These are phyloP conservation scores for Dipodomys merriami DNA, from an alignment of 2,113 vertebrate species.

Conservation along the genomic window DNA sequence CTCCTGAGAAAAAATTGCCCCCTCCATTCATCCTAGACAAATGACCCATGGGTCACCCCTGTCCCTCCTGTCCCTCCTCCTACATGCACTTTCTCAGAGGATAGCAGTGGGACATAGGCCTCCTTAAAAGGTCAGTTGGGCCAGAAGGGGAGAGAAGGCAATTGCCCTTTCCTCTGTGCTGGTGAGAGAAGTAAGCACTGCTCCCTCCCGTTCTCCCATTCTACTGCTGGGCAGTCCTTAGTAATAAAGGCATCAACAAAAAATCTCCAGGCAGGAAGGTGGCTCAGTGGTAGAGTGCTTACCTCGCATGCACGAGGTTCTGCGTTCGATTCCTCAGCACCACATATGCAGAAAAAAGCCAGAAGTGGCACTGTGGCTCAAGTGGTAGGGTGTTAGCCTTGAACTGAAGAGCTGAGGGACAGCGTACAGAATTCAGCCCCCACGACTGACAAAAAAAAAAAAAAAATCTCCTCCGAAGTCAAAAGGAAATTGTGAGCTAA, in stretches of 20 bases:
- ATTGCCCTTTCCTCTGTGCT: neutral
- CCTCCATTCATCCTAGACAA: too few relatives aligned
- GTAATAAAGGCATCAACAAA: constrained; percentile 2
- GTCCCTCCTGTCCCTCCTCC: neutral
- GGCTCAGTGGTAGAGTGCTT: too few relatives aligned
- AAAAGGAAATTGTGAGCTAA: constrained; percentile 35
- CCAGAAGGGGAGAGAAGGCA: neutral
- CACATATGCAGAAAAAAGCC: too few relatives aligned
- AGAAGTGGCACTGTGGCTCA: too few relatives aligned
- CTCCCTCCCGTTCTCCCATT: neutral
- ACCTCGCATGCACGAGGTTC: too few relatives aligned
- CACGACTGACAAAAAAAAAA: too few relatives aligned
- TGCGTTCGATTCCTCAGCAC: too few relatives aligned
- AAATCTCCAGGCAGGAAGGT: too few relatives aligned
- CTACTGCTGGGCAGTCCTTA: neutral
- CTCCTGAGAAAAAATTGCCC: neutral
- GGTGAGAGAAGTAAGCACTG: neutral
- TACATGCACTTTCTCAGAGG: neutral
- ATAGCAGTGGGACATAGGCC: neutral
- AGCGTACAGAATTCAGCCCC: too few relatives aligned
- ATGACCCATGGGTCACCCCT: neutral
- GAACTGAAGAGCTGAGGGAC: too few relatives aligned
- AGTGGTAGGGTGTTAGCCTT: too few relatives aligned
- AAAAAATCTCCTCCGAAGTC: constrained; percentile 43
- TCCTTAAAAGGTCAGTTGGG: neutral